These are phyloP conservation scores for Anthonomus grandis DNA, from an alignment of 1,140 invertebrate genomes.

Conservation along the genomic window DNA sequence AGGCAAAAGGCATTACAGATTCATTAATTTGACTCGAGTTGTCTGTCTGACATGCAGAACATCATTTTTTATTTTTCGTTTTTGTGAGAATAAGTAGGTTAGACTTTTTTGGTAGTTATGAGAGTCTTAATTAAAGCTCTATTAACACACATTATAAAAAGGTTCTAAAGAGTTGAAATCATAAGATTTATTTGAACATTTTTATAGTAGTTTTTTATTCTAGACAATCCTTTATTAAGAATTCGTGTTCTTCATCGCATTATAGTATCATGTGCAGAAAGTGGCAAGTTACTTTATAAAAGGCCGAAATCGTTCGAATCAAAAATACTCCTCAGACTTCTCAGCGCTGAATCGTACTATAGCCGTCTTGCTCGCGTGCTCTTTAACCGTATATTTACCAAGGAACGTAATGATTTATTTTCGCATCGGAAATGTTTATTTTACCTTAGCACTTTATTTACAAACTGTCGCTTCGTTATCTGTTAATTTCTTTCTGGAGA, in stretches of 20 bases:
- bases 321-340: no score
- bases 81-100: no score
- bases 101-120: no score
- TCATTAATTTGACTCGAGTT: constrained; percentile 9
- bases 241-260: no score
- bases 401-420: constrained; percentile 26
- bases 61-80: background rate
- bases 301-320: no score
- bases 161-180: constrained; percentile 1
- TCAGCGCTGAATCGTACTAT: no score
- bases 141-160: background rate
- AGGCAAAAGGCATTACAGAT: constrained; percentile 4
- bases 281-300: no score
- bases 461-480: constrained; percentile 15
- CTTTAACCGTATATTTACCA: constrained; percentile 14
- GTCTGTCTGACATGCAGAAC: background rate
- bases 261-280: no score
- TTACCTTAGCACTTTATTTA: constrained; percentile 22
- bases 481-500: constrained; percentile 15
- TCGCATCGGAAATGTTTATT: constrained; percentile 23
- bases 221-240: no score
- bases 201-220: no score
- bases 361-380: no score
- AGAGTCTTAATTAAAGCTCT: background rate
- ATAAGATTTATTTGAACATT: no score